A percentile compares a stretch with the other conserved stretches of the same genome.
Conservation (phyloP, 2,888 invertebrate genomes). For the Timema podura region DNA sequence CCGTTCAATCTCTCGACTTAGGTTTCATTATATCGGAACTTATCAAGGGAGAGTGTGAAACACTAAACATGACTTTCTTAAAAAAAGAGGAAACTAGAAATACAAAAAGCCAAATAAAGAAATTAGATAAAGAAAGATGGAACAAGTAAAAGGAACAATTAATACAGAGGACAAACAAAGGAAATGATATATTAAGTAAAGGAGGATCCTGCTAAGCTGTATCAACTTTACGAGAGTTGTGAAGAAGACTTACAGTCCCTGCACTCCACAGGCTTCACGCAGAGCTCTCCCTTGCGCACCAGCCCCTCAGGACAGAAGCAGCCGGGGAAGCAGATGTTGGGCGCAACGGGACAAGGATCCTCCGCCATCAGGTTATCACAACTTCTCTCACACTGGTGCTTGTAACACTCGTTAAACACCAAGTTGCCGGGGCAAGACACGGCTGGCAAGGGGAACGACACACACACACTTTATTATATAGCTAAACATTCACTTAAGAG, state of each 20-base stretch:
- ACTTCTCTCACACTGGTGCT: constrained; percentile 69
- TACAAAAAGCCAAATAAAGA: neutral
- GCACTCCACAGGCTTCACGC: constrained; percentile 67
- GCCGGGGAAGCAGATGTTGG: constrained; percentile 72
- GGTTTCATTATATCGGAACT: too few relatives aligned
- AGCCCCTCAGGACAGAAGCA: constrained; percentile 79
- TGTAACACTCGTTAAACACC: constrained; percentile 79
- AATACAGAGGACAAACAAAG: neutral
- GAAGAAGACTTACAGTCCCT: constrained; percentile 62
- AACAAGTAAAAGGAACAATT: neutral
- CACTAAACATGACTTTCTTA: too few relatives aligned
- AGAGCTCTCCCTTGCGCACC: constrained; percentile 59
- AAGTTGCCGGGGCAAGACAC: constrained; percentile 68
- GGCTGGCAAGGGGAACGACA: constrained; percentile 46
- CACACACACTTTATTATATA: too few relatives aligned
- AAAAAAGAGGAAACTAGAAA: neutral
- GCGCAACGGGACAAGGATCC: constrained; percentile 58
- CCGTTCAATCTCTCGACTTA: too few relatives aligned
- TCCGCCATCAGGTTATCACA: constrained; percentile 60
- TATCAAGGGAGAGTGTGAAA: too few relatives aligned
- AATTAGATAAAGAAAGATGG: neutral
- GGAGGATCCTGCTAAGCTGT: neutral
- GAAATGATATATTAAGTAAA: neutral
- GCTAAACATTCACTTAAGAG: too few relatives aligned
- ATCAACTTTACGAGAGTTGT: neutral